Conservation (phyloP, 2,797 vertebrate species). For the Podarcis siculus region DNA sequence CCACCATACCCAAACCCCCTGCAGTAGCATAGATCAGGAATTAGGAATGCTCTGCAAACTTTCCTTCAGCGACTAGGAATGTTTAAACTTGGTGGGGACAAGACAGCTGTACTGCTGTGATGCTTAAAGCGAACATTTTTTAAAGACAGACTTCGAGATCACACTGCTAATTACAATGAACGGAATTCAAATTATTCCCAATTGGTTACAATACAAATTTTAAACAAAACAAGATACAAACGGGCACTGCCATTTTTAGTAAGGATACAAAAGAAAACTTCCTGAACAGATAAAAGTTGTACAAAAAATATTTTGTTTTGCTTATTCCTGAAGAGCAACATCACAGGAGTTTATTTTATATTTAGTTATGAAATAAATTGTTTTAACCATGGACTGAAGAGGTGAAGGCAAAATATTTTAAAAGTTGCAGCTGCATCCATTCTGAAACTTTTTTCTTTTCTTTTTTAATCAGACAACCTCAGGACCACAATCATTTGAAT, state of each 20-base stretch:
- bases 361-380: background rate
- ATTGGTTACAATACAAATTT: constrained; percentile 22
- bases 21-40: too few species aligned
- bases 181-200: background rate
- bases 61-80: background rate
- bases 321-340: background rate
- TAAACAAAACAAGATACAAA: constrained; percentile 9
- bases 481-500: background rate
- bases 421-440: rapidly evolving
- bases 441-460: background rate
- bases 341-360: background rate
- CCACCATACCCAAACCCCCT: too few species aligned
- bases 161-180: constrained; percentile 14
- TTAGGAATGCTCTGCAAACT: too few species aligned
- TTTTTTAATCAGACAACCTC: background rate
- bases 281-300: background rate
- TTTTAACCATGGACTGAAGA: background rate
- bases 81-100: background rate
- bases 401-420: rapidly evolving
- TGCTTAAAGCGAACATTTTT: background rate
- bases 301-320: background rate
- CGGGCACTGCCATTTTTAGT: background rate
- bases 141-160: constrained; percentile 19
- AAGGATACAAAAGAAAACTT: background rate
- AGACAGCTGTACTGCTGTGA: background rate